Evolutionary conservation across 2,888 invertebrate species (phyloP).

Genomic region (Lasioglossum malachurum): DNA sequence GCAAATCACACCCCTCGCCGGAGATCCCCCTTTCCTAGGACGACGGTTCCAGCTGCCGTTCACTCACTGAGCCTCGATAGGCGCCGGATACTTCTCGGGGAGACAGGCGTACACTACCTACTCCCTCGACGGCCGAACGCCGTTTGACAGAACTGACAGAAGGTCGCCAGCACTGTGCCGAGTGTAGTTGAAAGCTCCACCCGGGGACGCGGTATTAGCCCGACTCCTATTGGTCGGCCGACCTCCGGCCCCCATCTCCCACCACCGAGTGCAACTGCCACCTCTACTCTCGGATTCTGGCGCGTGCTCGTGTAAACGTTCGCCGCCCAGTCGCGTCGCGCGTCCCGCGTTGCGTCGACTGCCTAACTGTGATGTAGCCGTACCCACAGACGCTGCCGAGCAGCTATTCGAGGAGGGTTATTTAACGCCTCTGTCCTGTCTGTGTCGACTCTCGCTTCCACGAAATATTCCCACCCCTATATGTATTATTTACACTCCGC

Average conservation of each 20-base stretch:
- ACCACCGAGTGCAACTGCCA: constrained; percentile 14
- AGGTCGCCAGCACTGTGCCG: constrained; percentile 62
- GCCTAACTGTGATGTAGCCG: constrained; percentile 26
- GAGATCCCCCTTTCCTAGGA: not conserved
- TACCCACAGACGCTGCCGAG: constrained; percentile 35
- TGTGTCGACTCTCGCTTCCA: not conserved
- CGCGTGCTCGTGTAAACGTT: constrained; percentile 70
- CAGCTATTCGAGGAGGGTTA: constrained; percentile 2
- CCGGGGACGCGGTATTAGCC: constrained; percentile 65
- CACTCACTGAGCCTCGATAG: constrained; percentile 25
- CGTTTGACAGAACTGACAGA: constrained; percentile 80
- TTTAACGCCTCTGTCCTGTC: not conserved
- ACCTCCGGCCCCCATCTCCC: constrained; percentile 61
- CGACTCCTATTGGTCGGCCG: constrained; percentile 65
- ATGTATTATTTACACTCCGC: not conserved
- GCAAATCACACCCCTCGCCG: not conserved
- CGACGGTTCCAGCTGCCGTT: not conserved
- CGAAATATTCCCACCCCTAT: not conserved
- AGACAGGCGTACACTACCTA: constrained; percentile 34
- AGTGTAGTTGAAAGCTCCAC: constrained; percentile 79
- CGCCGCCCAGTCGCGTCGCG: constrained; percentile 52
- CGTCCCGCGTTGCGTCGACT: constrained; percentile 14
- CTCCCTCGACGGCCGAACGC: constrained; percentile 80
- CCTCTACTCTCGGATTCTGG: constrained; percentile 43
- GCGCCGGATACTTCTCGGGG: not conserved